Evolutionary conservation across 2,797 vertebrate genomes (phyloP).

Genomic region (Peromyscus aztecus): DNA sequence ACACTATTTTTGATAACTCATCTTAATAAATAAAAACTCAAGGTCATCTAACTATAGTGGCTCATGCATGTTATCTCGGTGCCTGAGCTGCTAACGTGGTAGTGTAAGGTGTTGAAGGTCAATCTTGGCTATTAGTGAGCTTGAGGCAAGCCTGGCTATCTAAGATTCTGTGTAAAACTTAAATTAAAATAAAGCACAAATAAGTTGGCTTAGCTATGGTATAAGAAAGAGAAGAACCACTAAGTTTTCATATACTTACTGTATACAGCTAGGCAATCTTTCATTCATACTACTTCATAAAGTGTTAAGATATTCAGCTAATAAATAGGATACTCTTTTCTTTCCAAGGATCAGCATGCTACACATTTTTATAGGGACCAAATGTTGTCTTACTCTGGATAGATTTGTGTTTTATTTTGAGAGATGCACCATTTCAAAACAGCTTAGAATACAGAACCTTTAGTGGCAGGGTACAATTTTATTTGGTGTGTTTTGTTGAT

Average conservation of each 20-base stretch:
- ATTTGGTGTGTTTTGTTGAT: neutral
- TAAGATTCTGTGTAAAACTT: neutral
- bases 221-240: neutral
- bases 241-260: neutral
- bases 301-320: neutral
- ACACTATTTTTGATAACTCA: neutral
- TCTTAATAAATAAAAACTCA: constrained; percentile 24
- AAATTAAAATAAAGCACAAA: neutral
- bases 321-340: neutral
- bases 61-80: neutral
- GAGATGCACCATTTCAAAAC: constrained; percentile 82
- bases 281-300: neutral
- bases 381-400: constrained; percentile 70
- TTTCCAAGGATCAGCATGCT: neutral
- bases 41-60: neutral
- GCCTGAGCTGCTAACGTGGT: neutral
- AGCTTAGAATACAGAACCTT: constrained; percentile 70
- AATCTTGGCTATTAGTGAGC: neutral
- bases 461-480: neutral
- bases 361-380: constrained; percentile 13
- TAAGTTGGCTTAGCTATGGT: neutral
- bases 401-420: constrained; percentile 83
- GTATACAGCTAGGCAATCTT: neutral
- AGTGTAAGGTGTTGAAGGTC: neutral
- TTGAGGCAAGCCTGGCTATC: neutral